These are phyloP conservation scores for Oceanodroma leucorhoa DNA, from an alignment of 2,797 vertebrate species.

Conservation along the genomic window DNA sequence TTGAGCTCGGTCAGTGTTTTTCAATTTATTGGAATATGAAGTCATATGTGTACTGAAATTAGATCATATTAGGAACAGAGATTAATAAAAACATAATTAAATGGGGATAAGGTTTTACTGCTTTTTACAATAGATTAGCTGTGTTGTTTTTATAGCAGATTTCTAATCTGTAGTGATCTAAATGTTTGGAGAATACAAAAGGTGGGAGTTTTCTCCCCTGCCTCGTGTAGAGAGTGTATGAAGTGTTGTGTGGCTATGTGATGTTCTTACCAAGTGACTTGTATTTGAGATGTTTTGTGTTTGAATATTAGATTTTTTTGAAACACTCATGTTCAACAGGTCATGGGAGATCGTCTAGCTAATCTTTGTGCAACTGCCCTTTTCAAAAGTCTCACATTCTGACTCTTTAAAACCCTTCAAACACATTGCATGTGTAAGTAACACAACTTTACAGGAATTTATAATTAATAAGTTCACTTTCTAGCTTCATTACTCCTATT, in stretches of 20 bases:
- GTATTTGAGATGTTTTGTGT: background rate
- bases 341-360: background rate
- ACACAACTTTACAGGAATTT: background rate
- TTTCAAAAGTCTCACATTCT: background rate
- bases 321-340: background rate
- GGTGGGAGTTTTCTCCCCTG: background rate
- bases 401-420: background rate
- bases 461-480: background rate
- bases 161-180: background rate
- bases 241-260: background rate
- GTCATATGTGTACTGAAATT: slow-evolving; percentile 19
- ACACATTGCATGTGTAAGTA: background rate
- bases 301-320: background rate
- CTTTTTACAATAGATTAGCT: background rate
- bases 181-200: background rate
- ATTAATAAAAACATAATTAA: slow-evolving; percentile 23
- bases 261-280: background rate
- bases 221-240: background rate
- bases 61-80: background rate
- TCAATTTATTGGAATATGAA: slow-evolving; percentile 30
- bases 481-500: background rate
- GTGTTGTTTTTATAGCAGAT: background rate
- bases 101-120: background rate
- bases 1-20: slow-evolving; percentile 45
- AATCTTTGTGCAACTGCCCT: background rate